phyloP scores from a whole-genome alignment of 2,113 vertebrate genomes.

The Recurvirostra avosetta region DNA sequence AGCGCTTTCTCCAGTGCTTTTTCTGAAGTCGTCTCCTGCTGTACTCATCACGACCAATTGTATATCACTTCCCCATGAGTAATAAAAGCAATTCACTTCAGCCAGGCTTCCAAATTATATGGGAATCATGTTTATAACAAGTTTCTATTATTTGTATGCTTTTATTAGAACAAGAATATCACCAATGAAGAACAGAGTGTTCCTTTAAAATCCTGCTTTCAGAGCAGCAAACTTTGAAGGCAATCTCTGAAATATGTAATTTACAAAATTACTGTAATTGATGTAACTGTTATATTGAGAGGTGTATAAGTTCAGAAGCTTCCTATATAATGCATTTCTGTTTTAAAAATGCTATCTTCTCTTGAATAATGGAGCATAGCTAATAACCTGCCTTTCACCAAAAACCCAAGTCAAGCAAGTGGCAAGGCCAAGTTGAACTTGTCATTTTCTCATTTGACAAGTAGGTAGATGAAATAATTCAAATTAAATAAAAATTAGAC shows the following conservation, averaged over 20 bases:
- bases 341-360: background rate
- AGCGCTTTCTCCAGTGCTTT: background rate
- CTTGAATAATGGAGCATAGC: background rate
- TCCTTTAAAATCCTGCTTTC: conserved; percentile 25
- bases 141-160: conserved; percentile 15
- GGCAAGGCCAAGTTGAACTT: background rate
- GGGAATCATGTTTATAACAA: background rate
- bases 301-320: conserved; percentile 2
- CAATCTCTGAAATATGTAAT: conserved; percentile 16
- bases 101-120: background rate
- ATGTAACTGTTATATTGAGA: conserved; percentile 17
- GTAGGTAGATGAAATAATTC: background rate
- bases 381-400: background rate
- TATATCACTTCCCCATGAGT: background rate
- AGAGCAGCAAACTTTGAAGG: background rate
- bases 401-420: background rate
- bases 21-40: background rate
- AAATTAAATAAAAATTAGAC: background rate
- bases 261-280: conserved; percentile 59
- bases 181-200: background rate
- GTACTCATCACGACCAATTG: background rate
- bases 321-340: background rate
- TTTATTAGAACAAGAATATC: conserved; percentile 27
- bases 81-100: background rate
- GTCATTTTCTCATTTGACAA: background rate